phyloP scores from a whole-genome alignment of 2,113 vertebrate genomes.

The Nerophis lumbriciformis region DNA sequence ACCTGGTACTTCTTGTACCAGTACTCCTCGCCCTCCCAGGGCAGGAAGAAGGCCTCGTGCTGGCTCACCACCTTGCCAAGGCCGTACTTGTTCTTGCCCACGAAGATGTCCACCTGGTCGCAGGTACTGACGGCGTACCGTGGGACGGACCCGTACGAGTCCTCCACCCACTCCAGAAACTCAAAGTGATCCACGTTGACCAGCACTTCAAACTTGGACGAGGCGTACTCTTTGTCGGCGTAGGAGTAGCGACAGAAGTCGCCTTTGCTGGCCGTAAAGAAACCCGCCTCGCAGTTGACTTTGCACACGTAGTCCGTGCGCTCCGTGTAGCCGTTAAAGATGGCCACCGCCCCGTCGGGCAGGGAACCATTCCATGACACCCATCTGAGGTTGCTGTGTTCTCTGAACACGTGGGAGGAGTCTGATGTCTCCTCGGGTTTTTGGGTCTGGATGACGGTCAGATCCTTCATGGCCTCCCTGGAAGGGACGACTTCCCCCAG shows the following conservation, averaged over 20 bases:
- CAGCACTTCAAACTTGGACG: conserved; percentile 62
- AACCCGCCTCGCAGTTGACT: conserved; percentile 66
- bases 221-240: conserved; percentile 55
- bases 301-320: conserved; percentile 73
- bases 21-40: conserved; percentile 70
- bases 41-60: conserved; percentile 71
- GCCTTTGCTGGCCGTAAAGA: conserved; percentile 59
- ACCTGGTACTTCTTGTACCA: conserved; percentile 74
- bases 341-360: conserved; percentile 59
- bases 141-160: conserved; percentile 62
- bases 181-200: conserved; percentile 72
- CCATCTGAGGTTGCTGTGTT: conserved; percentile 69
- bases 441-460: background rate
- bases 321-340: conserved; percentile 69
- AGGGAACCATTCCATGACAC: conserved; percentile 53
- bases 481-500: conserved; percentile 51
- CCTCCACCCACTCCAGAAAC: conserved; percentile 68
- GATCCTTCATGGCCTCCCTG: conserved; percentile 10
- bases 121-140: conserved; percentile 58
- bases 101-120: conserved; percentile 46
- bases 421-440: background rate
- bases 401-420: conserved; percentile 51
- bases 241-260: conserved; percentile 65
- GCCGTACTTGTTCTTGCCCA: conserved; percentile 74
- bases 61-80: conserved; percentile 62